Base-by-base conservation (phyloP, 1,140 invertebrate genomes). In the Calliphora vicina region DNA sequence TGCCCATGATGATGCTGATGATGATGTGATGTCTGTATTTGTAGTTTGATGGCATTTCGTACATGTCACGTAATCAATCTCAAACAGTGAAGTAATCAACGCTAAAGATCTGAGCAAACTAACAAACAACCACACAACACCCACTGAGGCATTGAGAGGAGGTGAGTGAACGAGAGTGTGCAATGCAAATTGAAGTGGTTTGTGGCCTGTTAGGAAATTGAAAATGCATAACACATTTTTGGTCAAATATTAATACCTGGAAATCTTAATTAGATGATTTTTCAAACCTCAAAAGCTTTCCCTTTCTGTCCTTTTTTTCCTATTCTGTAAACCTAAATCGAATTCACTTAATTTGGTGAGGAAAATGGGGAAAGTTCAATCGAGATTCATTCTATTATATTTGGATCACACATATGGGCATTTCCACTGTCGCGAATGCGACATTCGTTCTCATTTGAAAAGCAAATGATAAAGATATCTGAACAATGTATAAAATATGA, bases 61-160 rank as follows among this genome's bases (percentile, higher is more conserved):
- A 23, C 20, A 13, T 43, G 74, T 78, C 42, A 78, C 74, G 74
- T 78, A 78, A 78, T 78, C 74, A 78, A 78, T 78, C 74, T 78
- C 74, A 78, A 43, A 43, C 74, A 78, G 74, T 45, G 73, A 20
- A n/a, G 29, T 35, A 35, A 42, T 67, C 61, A 67, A 67, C 20
- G 20, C 20, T 20, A 67, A 67, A 67, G 61, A 67, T 67, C 10
- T 67, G 8, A 20, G 17, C 9, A 67, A 67, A 67, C n/a, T 10
- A 67, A 67, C 20, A n/a, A n/a, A 67, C 61, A 67, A 20, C n/a
- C 26, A 9, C 73, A 76, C 15, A 17, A 76, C 35, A 2, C 50
- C 50, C 73, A 35, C 73, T 8, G 35, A 35, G 35, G 35, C 10
- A 10, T 8, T 20, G 17, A 35, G 3, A 25, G 15, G 29, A 29